A percentile compares a stretch with the other conserved stretches of the same genome.
Evolutionary conservation across 2,113 vertebrate genomes (phyloP).

Genomic region (Eonycteris spelaea): DNA sequence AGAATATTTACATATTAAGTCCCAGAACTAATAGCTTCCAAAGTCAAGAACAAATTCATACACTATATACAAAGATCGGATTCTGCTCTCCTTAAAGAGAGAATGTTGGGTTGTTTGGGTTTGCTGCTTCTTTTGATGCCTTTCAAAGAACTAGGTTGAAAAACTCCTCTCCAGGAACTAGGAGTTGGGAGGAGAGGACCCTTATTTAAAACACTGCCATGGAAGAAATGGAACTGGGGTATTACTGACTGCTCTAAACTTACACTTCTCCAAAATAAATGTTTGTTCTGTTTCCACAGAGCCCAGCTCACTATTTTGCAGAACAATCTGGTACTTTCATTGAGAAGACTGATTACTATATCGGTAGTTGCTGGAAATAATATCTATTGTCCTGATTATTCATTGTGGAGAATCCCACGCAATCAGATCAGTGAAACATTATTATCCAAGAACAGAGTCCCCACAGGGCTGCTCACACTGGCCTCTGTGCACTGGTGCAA

Average conservation of each 20-base stretch:
- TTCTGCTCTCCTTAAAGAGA: constrained; percentile 3
- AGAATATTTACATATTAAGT: background rate
- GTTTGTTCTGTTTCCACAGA: constrained; percentile 16
- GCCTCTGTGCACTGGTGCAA: background rate
- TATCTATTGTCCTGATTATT: constrained; percentile 36
- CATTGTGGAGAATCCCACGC: constrained; percentile 36
- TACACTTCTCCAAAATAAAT: constrained; percentile 28
- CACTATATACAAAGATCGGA: background rate
- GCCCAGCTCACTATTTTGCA: constrained; percentile 10
- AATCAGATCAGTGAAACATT: constrained; percentile 40
- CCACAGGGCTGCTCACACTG: background rate
- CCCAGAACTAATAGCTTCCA: background rate
- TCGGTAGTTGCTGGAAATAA: background rate
- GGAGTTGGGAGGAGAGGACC: background rate
- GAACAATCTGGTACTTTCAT: constrained; percentile 24
- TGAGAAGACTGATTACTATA: constrained; percentile 39
- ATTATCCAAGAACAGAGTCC: background rate
- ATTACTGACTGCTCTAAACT: constrained; percentile 10
- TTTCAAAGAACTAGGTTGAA: background rate
- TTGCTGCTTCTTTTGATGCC: background rate
- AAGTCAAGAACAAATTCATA: constrained; percentile 1
- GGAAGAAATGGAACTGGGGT: background rate
- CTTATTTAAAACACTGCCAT: constrained; percentile 26
- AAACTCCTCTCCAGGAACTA: background rate
- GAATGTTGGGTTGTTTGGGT: background rate